phyloP scores from a whole-genome alignment of 2,797 vertebrate species.

The Tachyglossus aculeatus region DNA sequence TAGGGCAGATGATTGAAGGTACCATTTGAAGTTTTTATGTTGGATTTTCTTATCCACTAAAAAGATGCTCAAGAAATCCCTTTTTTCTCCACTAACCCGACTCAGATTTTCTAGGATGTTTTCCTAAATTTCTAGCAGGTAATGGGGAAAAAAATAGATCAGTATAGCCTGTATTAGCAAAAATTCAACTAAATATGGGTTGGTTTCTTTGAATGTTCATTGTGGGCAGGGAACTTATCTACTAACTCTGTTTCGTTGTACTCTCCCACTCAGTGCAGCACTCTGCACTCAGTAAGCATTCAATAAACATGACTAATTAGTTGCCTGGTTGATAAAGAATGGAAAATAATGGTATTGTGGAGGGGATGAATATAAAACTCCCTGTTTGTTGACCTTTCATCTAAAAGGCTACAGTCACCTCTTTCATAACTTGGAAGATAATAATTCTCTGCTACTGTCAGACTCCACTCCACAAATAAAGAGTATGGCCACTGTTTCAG shows the following conservation, averaged over 20 bases:
- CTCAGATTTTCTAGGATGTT: background rate
- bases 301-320: too few species aligned
- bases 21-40: too few species aligned
- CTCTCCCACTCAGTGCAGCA: too few species aligned
- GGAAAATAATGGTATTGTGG: slow-evolving; percentile 26
- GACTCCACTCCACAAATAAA: slow-evolving; percentile 43
- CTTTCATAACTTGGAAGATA: background rate
- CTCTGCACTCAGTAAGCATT: too few species aligned
- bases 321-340: too few species aligned
- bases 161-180: background rate
- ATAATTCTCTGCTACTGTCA: slow-evolving; percentile 9
- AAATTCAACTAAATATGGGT: background rate
- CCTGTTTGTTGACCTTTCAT: slow-evolving; percentile 17
- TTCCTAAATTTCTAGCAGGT: background rate
- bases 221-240: too few species aligned
- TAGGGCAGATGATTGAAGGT: too few species aligned
- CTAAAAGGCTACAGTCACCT: background rate
- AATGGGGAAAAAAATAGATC: background rate
- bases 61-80: background rate
- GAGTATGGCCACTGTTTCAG: too few species aligned
- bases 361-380: slow-evolving; percentile 1
- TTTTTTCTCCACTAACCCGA: background rate
- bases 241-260: too few species aligned
- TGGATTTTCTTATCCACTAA: too few species aligned
- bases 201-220: slow-evolving; percentile 4